Percentiles rank a stretch among this genome's conserved stretches.
These are phyloP conservation scores for Epinephelus cyanopodus DNA, from an alignment of 2,113 vertebrate genomes.

Conservation along the genomic window DNA sequence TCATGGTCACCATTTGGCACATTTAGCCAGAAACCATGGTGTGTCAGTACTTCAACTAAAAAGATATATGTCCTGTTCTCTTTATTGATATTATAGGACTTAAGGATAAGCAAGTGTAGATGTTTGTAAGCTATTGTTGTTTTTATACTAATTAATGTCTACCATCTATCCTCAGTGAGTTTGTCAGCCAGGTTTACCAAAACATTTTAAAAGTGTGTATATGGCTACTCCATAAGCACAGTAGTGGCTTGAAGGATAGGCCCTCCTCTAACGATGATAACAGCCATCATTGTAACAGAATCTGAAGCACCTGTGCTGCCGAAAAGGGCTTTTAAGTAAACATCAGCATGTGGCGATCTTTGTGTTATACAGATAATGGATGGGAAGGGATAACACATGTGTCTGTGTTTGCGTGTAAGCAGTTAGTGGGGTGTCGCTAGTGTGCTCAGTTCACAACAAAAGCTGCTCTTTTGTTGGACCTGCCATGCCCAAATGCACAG, in stretches of 20 bases:
- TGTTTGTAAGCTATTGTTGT: background rate
- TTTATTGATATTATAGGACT: background rate
- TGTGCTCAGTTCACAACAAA: slow-evolving; percentile 40
- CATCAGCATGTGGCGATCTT: slow-evolving; percentile 51
- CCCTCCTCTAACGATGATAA: slow-evolving; percentile 26
- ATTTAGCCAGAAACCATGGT: background rate
- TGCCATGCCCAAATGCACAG: slow-evolving; percentile 67
- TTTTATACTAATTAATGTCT: background rate
- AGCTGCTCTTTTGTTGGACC: slow-evolving; percentile 71
- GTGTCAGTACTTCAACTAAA: background rate
- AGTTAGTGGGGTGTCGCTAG: slow-evolving; percentile 7
- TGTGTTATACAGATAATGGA: slow-evolving; percentile 46
- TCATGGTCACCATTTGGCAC: slow-evolving; percentile 3
- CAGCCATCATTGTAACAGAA: slow-evolving; percentile 50
- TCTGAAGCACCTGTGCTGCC: slow-evolving; percentile 42
- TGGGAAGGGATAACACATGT: slow-evolving; percentile 18
- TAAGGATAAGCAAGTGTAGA: background rate
- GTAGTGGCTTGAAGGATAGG: slow-evolving; percentile 10
- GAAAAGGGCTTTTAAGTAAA: slow-evolving; percentile 59
- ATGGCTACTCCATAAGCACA: background rate
- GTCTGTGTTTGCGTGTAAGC: slow-evolving; percentile 10
- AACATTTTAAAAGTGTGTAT: slow-evolving; percentile 5
- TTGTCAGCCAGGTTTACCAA: background rate
- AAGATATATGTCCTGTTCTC: background rate
- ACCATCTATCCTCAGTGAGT: background rate